These are phyloP conservation scores for Drosophila kokeensis DNA, from an alignment of 2,888 invertebrate genomes.

Conservation along the genomic window DNA sequence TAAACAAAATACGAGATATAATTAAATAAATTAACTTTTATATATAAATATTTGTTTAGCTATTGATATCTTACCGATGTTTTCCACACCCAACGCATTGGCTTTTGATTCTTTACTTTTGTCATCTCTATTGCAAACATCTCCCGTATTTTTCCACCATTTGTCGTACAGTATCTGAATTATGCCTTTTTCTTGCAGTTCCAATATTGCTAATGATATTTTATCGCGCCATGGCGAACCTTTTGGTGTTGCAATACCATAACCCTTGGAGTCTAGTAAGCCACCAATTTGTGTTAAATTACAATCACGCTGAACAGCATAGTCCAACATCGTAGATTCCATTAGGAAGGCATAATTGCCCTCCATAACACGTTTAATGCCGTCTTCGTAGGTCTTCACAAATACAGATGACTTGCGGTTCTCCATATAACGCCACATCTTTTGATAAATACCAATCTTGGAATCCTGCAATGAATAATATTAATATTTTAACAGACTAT, in stretches of 20 bases:
- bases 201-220: conserved; percentile 96
- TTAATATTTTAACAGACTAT: background rate
- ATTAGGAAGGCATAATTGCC: conserved; percentile 98
- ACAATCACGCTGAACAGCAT: conserved; percentile 96
- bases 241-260: conserved; percentile 98
- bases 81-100: conserved; percentile 93
- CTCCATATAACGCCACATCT: conserved; percentile 99
- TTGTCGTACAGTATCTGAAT: conserved; percentile 97
- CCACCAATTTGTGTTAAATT: conserved; percentile 99
- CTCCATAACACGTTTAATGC: conserved; percentile 92
- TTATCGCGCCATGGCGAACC: conserved; percentile 98
- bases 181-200: conserved; percentile 97
- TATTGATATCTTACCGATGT: conserved; percentile 88
- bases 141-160: conserved; percentile 99
- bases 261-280: conserved; percentile 87
- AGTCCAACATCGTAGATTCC: conserved; percentile 99
- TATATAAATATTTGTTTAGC: background rate
- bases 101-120: conserved; percentile 96
- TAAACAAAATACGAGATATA: background rate
- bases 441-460: conserved; percentile 94
- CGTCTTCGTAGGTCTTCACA: conserved; percentile 95
- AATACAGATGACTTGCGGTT: conserved; percentile 91
- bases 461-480: conserved; percentile 88
- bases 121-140: conserved; percentile 94
- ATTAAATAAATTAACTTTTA: background rate